Evolutionary conservation across 2,888 invertebrate species (phyloP), one percentile per base, ranked within the genome.

Genomic region (Drosophila nr. perissopoda): DNA sequence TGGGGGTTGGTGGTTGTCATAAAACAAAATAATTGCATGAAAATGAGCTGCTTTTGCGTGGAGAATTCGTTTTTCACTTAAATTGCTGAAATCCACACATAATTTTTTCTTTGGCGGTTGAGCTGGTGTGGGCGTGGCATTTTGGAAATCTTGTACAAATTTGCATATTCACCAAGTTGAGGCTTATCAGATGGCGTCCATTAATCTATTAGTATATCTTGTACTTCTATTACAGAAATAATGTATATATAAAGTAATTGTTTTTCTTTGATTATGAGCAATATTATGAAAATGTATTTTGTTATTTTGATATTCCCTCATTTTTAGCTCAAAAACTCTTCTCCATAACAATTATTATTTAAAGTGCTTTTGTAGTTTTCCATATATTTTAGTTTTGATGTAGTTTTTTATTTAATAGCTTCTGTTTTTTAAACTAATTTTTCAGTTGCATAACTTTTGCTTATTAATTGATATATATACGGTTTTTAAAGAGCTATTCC

Each of bases 21-120:
- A 63, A 57, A 45, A 33, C 49, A 74, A 80, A 80, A 84, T 84
- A 84, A 86, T 83, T 86, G 80, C 80, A 86, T 84, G 82, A 80
- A 86, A 84, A 83, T 84, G 80, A 84, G 82, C 76, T 62, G 62
- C 29, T 54, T 62, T 56, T 49, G 21, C 42, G 42, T 59, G 36
- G 29, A 51, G 40, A 53, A 51, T 58, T 61, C 60, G 10, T 27
- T 51, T 58, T 75, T 36, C 59, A 51, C 48, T 66, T 42, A 27
- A 49, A 36, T 68, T 76, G 58, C 59, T 54, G 54, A 33, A 74
- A 63, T 34, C 42, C n/a, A 34, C 21, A 38, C 27, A 58, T 52
- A 38, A 25, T 18, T 21, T 42, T 7, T 16, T 25, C 45, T n/a
- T 13, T 33, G n/a, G 4, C 25, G n/a, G 5, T 25, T 10, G n/a